Percentiles rank a stretch among this genome's conserved stretches.
phyloP scores from a whole-genome alignment of 1,140 invertebrate species.

The Camponotus vicinus region DNA sequence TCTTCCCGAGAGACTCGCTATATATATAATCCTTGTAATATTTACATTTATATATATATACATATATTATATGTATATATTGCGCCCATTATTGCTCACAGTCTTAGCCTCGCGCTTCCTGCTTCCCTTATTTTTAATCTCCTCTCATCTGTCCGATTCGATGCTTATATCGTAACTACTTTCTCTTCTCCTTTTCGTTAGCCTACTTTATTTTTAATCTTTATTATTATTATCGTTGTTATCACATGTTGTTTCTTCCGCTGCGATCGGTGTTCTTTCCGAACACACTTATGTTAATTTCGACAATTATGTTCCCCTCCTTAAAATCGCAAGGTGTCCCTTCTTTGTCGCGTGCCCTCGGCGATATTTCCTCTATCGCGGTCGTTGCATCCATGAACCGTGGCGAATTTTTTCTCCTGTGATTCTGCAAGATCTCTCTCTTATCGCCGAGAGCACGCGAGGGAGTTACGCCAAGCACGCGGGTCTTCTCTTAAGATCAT shows the following conservation, averaged over 20 bases:
- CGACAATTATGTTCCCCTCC: constrained; percentile 1
- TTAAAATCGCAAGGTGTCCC: not conserved
- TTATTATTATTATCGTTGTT: not conserved
- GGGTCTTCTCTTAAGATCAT: constrained; percentile 73
- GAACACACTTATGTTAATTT: constrained; percentile 12
- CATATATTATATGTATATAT: constrained; percentile 80
- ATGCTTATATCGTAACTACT: constrained; percentile 75
- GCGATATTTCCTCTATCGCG: not conserved
- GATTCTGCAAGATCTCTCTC: constrained; percentile 11
- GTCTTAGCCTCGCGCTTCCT: constrained; percentile 83
- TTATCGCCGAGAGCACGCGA: constrained; percentile 52
- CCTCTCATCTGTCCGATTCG: constrained; percentile 74
- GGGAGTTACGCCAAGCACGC: constrained; percentile 77
- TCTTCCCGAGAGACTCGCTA: constrained; percentile 74
- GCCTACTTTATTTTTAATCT: not conserved
- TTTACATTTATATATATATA: constrained; percentile 76
- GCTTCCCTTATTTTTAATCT: constrained; percentile 79
- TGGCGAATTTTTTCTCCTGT: not conserved
- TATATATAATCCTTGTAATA: constrained; percentile 77
- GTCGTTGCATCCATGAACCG: no score
- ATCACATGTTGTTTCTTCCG: not conserved
- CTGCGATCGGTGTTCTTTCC: not conserved
- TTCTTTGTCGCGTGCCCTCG: constrained; percentile 16
- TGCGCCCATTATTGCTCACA: constrained; percentile 81
- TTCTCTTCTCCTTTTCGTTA: not conserved